These are phyloP conservation scores for Isaurus tuberculatus DNA, from an alignment of 92 coral and sea anemone species.

Conservation along the genomic window DNA sequence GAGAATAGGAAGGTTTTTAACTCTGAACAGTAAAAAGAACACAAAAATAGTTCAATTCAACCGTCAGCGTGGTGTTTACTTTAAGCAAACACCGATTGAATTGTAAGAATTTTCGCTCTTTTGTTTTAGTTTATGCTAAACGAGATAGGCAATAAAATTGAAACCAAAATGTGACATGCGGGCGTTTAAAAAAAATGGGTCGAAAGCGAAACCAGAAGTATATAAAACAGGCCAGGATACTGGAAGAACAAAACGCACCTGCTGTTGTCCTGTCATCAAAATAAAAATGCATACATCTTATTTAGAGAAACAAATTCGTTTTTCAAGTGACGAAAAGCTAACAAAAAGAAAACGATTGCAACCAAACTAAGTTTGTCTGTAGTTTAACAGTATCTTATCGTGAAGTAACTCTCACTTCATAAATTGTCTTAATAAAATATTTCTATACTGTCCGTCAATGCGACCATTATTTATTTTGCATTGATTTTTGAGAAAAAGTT, in stretches of 20 bases:
- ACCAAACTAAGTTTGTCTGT: conserved; percentile 34
- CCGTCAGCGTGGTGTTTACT: conserved; percentile 31
- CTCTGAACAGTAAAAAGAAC: conserved; percentile 3
- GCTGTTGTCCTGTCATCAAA: not conserved
- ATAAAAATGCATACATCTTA: conserved; percentile 17
- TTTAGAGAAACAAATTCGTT: conserved; percentile 15
- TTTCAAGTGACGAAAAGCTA: conserved; percentile 32
- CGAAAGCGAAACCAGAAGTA: not conserved
- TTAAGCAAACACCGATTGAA: conserved; percentile 11
- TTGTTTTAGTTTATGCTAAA: conserved; percentile 15
- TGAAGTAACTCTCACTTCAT: not conserved
- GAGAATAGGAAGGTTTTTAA: not conserved
- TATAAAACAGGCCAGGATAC: not conserved
- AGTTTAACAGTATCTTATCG: conserved; percentile 7
- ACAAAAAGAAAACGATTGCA: conserved; percentile 29
- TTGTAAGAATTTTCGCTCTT: conserved; percentile 7
- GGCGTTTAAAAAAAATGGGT: not conserved
- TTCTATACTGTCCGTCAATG: not conserved
- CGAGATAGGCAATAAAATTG: conserved; percentile 22
- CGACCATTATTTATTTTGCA: not conserved
- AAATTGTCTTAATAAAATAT: not conserved
- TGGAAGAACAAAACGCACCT: not conserved
- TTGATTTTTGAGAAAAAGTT: not conserved
- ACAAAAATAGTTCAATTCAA: conserved; percentile 8
- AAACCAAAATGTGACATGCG: not conserved